Conservation (phyloP, 2,797 vertebrate species). For the Chelmon rostratus region DNA sequence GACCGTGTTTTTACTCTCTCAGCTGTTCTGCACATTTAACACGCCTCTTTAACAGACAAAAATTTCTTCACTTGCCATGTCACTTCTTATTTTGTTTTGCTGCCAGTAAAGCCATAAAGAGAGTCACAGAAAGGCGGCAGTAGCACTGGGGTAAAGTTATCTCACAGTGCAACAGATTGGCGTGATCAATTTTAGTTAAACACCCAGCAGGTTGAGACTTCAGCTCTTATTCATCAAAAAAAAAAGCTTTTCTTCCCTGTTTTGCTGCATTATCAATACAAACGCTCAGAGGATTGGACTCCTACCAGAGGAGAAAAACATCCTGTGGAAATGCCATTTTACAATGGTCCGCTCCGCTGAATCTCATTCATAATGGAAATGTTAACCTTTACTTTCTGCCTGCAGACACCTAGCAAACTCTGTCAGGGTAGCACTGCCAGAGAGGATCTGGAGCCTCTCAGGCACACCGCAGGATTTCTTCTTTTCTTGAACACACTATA, state of each 20-base stretch:
- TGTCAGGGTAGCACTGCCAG: background rate
- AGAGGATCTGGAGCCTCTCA: constrained; percentile 6
- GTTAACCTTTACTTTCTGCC: constrained; percentile 70
- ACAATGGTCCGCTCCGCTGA: constrained; percentile 30
- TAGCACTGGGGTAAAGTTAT: background rate
- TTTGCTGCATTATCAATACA: constrained; percentile 16
- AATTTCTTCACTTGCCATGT: constrained; percentile 6
- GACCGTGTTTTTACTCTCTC: constrained; percentile 9
- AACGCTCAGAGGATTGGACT: background rate
- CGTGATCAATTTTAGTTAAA: constrained; percentile 11
- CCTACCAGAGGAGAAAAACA: constrained; percentile 38
- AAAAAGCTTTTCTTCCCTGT: constrained; percentile 6
- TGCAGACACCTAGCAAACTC: background rate
- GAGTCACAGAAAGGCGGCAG: background rate
- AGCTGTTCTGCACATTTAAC: constrained; percentile 15
- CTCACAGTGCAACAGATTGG: background rate
- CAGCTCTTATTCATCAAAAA: background rate
- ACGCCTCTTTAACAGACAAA: background rate
- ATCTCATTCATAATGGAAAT: constrained; percentile 70
- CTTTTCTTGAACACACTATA: constrained; percentile 5
- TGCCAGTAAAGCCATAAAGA: background rate
- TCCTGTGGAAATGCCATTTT: constrained; percentile 47
- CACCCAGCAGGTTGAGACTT: background rate
- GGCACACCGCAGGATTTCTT: background rate
- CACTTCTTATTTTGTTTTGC: constrained; percentile 2